Evolutionary conservation across 2,797 vertebrate genomes (phyloP), one percentile per base, ranked within the genome.

Genomic region (Arremon aurantiirostris): DNA sequence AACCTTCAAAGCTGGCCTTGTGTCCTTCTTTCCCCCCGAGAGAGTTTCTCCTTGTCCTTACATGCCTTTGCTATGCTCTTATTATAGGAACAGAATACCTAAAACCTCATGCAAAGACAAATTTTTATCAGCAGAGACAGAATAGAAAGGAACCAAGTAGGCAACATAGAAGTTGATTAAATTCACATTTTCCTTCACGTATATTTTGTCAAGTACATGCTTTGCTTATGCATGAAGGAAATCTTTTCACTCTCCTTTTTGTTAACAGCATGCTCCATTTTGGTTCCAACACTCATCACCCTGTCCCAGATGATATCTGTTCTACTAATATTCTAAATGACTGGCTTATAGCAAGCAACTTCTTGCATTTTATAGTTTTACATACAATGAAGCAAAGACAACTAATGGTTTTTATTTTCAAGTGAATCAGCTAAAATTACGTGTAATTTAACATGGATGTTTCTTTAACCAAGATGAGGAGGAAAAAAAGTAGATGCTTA

Each of bases 41-140:
- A 93, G 90, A 71, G 82, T 90, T 96, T 97, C 88, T 90, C 85
- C 87, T 84, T 94, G 96, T 97, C 96, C 91, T 97, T 95, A 97
- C 94, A 95, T 34, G 92, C 64, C 82, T 93, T 86, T 88, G 72
- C 76, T 82, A 55, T 55, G 92, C 85, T 92, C 86, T 92, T 94
- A 90, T 82, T 81, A 89, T 86, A 95, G 87, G 72, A 96, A 91
- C 47, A 95, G 95, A 97, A 97, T 93, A 94, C 82, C 93, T 96
- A 96, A 97, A 96, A 82, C 63, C 75, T 90, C 86, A 71, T 5
- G 34, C 90, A 90, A 96, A 96, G 95, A 94, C 91, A 96, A 97
- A 92, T 82, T 93, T 96, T 87, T 93, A 90, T 50, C 85, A 86
- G 91, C 84, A 96, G 80, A 63, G 83, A 96, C 47, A 89, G 91